Base-by-base conservation (phyloP, 1,140 invertebrate genomes). In the Lepidurus couesii region DNA sequence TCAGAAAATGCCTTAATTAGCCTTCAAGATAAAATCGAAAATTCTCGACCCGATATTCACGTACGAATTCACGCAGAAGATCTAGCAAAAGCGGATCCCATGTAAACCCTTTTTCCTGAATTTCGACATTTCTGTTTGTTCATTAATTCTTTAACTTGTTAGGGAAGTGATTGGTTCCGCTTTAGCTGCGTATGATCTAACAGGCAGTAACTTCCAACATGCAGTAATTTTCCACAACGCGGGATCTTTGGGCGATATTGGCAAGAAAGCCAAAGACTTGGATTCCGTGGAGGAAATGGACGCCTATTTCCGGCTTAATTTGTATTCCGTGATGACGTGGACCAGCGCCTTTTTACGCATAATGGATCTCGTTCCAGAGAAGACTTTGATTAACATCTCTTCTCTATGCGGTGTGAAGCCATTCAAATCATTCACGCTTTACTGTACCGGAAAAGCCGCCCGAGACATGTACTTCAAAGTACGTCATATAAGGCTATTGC, bases 381-480 rank as follows among this genome's bases (percentile, higher is more conserved):
- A 85, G 79, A 83, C 89, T 65, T 88, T 97, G 34, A 89, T 98
- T 0, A 97, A 98, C 83, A 92, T 98, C 4, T 95, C 94, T 43
- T 98, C 96, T 2, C 84, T 96, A 42, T 90, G 89, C 81, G 95
- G 90, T 10, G 85, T 95, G 13, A 85, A 92, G 82, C 91, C 95
- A 0, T 90, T 92, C 82, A 89, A 91, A 82, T 91, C 90, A 7
- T 86, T 93, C 87, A 88, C 89, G 8, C 89, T 93, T 83, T 96
- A 98, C 85, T 93, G 94, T 82, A 87, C 91, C 80, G 94, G 92
- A 75, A 96, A 95, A 88, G 94, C 96, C 16, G 92, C 93, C n/a
- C 86, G 96, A 76, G 94, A 98, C 83, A 94, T 97, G 90, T 95
- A 92, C 83, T 96, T 98, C 82, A 90, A 90, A 83, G 91, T 92